phyloP scores from a whole-genome alignment of 2,888 invertebrate species.

The Cataglyphis livida region DNA sequence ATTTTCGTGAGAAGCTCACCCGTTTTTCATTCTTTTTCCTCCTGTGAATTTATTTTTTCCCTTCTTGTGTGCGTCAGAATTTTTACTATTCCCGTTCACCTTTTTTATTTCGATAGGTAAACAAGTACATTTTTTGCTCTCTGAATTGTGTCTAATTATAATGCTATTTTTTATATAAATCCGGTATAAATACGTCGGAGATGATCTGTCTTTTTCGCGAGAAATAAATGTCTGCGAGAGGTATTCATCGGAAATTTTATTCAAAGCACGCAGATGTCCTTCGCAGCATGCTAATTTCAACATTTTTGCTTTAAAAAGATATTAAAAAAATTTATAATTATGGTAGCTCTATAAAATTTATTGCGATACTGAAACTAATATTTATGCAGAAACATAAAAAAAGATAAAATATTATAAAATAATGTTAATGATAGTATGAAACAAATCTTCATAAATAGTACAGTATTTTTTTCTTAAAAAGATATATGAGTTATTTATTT shows the following conservation, averaged over 20 bases:
- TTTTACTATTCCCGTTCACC: not conserved
- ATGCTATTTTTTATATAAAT: conserved; percentile 8
- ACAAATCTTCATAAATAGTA: not conserved
- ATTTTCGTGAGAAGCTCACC: conserved; percentile 50
- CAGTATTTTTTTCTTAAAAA: not conserved
- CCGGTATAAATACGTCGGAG: not conserved
- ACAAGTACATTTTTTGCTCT: not conserved
- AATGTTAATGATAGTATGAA: not conserved
- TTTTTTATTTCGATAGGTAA: not conserved
- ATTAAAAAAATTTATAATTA: conserved; percentile 12
- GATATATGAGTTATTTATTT: not conserved
- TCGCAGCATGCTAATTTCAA: conserved; percentile 28
- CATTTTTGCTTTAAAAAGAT: conserved; percentile 17
- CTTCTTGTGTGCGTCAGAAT: not conserved
- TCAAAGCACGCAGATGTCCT: conserved; percentile 14
- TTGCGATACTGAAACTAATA: conserved; percentile 14
- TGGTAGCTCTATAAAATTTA: not conserved
- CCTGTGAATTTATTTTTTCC: conserved; percentile 3
- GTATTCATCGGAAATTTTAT: conserved; percentile 18
- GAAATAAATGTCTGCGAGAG: conserved; percentile 25
- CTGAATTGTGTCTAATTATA: not conserved
- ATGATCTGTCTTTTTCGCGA: conserved; percentile 2
- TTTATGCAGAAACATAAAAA: not conserved
- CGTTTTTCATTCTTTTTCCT: conserved; percentile 44
- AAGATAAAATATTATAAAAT: conserved; percentile 1